Base-by-base conservation (phyloP, 1,140 invertebrate species). In the Tetramorium parvispinum region DNA sequence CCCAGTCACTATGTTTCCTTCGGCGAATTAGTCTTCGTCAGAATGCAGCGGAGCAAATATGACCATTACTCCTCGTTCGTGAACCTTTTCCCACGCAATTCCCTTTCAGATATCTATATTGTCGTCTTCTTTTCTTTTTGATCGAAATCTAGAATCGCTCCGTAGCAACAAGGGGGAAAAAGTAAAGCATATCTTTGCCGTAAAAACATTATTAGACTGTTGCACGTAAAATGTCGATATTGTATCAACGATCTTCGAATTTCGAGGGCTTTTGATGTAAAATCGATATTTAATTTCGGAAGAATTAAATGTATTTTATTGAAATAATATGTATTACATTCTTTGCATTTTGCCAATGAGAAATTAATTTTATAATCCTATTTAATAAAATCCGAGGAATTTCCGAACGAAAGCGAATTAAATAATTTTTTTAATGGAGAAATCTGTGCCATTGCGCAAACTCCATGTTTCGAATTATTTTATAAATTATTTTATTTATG, bases 1-100 rank as follows among this genome's bases (percentile, higher is more conserved):
- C 68, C 18, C 68, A 61, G 79, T 83, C 68, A 83, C 79, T 83
- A 32, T n/a, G 18, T 75, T 75, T 83, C 55, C 68, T 83, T 83
- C 53, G 68, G 68, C 68, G 79, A 83, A 83, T 83, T 73, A 73
- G 68, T 83, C 68, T 73, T 73, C 24, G 46, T 73, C 53, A 59
- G 68, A 61, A 59, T 75, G 68, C 79, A 59, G 13, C 68, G 53
- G 13, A 37, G 68, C 68, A 75, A 46, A 75, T 46, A 75, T 21
- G 40, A 75, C 24, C 59, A 57, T 82, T 55, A 24, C 13, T 11
- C 18, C 13, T 70, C 66, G 65, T 73, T 63, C 53, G n/a, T 24
- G 53, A 73, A 57, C 8, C 53, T 43, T 71, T 49, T 83, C 40
- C 53, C 53, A 49, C 40, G 68, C 37, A 32, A 75, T 49, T 83